These are phyloP conservation scores for Eupithecia centaureata DNA, from an alignment of 2,888 invertebrate species.

Conservation along the genomic window DNA sequence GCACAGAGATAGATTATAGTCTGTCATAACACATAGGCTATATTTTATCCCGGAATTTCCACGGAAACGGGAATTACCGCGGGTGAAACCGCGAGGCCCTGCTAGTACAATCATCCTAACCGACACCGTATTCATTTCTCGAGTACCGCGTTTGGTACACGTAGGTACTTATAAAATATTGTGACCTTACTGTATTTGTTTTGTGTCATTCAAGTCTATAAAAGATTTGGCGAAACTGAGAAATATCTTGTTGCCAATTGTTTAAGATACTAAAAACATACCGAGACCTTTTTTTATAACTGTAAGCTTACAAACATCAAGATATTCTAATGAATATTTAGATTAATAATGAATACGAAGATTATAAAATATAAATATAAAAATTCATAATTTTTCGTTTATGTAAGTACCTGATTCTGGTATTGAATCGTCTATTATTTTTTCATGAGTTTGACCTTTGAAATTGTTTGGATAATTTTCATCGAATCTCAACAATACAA, in stretches of 20 bases:
- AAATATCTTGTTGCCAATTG: neutral
- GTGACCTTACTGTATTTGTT: neutral
- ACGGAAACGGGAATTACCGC: no score
- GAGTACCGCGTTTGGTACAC: neutral
- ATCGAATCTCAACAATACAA: conserved; percentile 1
- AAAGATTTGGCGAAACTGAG: neutral
- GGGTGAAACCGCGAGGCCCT: no score
- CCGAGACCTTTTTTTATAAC: neutral
- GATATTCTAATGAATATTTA: no score
- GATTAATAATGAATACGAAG: no score
- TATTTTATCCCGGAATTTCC: no score
- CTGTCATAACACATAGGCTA: no score
- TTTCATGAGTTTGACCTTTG: neutral
- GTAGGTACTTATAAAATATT: neutral
- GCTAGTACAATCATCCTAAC: no score
- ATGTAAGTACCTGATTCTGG: no score
- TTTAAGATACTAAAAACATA: neutral
- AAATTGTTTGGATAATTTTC: neutral
- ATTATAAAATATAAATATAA: no score
- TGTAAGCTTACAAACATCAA: neutral
- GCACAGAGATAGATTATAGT: no score
- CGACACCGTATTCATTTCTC: neutral
- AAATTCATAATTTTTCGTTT: no score
- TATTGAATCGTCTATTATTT: neutral
- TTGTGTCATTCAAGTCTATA: neutral